A percentile compares a stretch with the other conserved stretches of the same genome.
phyloP scores from a whole-genome alignment of 2,113 vertebrate genomes.

The Labeo catla region DNA sequence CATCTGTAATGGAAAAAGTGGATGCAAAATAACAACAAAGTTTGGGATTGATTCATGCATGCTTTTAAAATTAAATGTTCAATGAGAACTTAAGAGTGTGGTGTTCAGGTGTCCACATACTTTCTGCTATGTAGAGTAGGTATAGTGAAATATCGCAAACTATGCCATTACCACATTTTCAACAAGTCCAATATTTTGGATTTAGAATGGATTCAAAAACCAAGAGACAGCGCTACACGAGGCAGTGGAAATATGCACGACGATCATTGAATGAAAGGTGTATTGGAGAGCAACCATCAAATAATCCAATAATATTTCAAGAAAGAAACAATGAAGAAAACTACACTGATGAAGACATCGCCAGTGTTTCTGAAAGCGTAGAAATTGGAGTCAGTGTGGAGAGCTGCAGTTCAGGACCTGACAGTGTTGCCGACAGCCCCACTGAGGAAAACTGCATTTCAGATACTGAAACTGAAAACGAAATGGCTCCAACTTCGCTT shows the following conservation, averaged over 20 bases:
- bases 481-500: background rate
- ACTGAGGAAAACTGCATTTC: background rate
- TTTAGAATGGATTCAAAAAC: background rate
- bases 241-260: slow-evolving; percentile 12
- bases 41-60: no score
- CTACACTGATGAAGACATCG: background rate
- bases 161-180: background rate
- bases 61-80: no score
- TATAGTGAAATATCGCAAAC: background rate
- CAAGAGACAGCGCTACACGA: slow-evolving; percentile 1
- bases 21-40: no score
- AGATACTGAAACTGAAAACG: background rate
- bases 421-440: background rate
- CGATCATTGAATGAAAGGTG: background rate
- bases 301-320: background rate
- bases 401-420: background rate
- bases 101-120: no score
- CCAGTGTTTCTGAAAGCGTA: background rate
- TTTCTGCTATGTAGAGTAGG: no score
- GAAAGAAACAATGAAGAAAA: background rate
- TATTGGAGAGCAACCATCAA: background rate
- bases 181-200: background rate
- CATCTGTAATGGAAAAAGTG: no score
- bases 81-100: no score
- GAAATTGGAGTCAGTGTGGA: slow-evolving; percentile 1